These are phyloP conservation scores for Aspidiotus destructor DNA, from an alignment of 2,888 invertebrate species.

Conservation along the genomic window DNA sequence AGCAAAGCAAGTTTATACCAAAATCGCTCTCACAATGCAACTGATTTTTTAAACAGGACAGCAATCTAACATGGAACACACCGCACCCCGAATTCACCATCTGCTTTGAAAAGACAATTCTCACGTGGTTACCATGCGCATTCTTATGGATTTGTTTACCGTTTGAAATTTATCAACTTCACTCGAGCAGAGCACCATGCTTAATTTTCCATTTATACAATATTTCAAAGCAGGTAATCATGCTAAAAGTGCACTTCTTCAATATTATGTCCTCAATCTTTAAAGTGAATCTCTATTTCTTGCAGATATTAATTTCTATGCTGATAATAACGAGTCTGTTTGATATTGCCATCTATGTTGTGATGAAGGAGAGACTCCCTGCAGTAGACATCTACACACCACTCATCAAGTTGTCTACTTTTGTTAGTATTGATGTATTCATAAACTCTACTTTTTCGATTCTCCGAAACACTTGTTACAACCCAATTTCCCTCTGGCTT, in stretches of 20 bases:
- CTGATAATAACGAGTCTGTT: conserved; percentile 57
- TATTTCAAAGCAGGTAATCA: conserved; percentile 53
- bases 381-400: conserved; percentile 69
- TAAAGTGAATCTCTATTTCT: not conserved
- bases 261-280: too few relatives aligned
- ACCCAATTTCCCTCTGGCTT: too few relatives aligned
- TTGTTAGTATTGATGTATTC: conserved; percentile 55
- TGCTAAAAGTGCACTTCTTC: too few relatives aligned
- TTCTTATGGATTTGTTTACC: conserved; percentile 69
- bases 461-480: too few relatives aligned
- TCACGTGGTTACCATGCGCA: conserved; percentile 80
- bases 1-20: too few relatives aligned
- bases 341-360: conserved; percentile 49
- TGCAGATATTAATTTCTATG: conserved; percentile 47
- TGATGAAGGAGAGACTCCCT: conserved; percentile 19
- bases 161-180: conserved; percentile 65
- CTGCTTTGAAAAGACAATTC: conserved; percentile 84
- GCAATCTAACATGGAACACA: conserved; percentile 68
- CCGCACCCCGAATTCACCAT: conserved; percentile 72
- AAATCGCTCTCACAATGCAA: too few relatives aligned
- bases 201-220: conserved; percentile 64
- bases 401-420: conserved; percentile 63
- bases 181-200: conserved; percentile 63
- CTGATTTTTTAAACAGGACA: conserved; percentile 55
- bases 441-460: too few relatives aligned